Evolutionary conservation across 2,888 invertebrate genomes (phyloP), one percentile per base, ranked within the genome.

Genomic region (Drosophila neutralis): DNA sequence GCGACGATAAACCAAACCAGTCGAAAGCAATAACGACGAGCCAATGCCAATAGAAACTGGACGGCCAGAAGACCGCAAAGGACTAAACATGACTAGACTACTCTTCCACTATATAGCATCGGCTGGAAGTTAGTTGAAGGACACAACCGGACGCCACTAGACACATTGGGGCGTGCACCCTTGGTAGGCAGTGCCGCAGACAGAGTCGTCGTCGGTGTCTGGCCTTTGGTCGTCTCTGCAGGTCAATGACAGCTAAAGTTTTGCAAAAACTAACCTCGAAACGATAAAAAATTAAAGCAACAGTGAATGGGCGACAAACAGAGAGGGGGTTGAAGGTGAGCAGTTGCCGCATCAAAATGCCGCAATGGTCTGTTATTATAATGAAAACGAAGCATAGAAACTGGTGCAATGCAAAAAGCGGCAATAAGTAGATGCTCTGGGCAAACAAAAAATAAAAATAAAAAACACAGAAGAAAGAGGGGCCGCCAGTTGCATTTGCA

Each of bases 241-340:
- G 90, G 87, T 90, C 87, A 87, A 90, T 87, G 87, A 87, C 89
- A 90, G 87, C 83, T 68, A 88, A 87, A 87, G 83, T 89, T 88
- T 88, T 76, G 74, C 80, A 80, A 87, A 82, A 87, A 87, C 88
- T 88, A 90, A 79, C 88, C 87, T 83, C 87, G 74, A 73, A 79
- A 82, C 88, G 83, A 86, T 88, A 88, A 86, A 83, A 88, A 88
- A 88, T 83, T 82, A 88, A 86, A 80, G 84, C 82, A 80, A 87
- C 80, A 76, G 68, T 53, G 75, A 75, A 74, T 82, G 70, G 70
- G 65, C 60, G 56, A 60, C 63, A 33, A 48, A n/a, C n/a, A 21
- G 27, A 18, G 31, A 33, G 29, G n/a, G 69, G 4, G 27, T 27
- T 27, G 33, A 38, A 21, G 62, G 31, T 29, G 40, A 42, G 56